Evolutionary conservation across 2,797 vertebrate species (phyloP).

Genomic region (Falco biarmicus): DNA sequence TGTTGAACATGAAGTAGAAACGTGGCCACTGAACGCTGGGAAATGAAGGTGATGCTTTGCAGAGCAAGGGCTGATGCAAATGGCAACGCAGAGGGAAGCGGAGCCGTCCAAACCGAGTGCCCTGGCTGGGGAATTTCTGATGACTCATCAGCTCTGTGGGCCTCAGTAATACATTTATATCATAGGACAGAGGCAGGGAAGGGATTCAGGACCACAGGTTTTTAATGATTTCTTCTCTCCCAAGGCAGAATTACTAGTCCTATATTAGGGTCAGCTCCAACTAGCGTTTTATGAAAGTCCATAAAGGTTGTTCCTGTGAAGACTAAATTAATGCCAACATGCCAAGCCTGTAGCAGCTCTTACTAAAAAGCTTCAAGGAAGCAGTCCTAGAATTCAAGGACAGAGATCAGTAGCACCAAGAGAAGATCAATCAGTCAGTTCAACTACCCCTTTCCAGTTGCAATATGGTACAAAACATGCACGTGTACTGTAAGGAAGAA

Average conservation of each 20-base stretch:
- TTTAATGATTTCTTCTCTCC: background rate
- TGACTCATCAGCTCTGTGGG: background rate
- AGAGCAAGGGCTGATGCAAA: background rate
- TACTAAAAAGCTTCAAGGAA: background rate
- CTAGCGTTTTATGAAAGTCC: background rate
- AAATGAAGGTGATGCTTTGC: background rate
- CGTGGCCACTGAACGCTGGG: background rate
- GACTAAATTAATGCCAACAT: background rate
- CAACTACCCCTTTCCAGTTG: background rate
- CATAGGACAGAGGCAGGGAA: background rate
- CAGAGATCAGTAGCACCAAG: background rate
- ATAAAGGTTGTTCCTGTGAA: background rate
- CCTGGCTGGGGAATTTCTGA: background rate
- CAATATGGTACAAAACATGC: background rate
- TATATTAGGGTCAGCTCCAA: background rate
- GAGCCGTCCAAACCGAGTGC: background rate
- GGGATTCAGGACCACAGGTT: background rate
- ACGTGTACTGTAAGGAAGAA: fast-evolving
- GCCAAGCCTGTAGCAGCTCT: background rate
- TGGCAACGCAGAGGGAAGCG: background rate
- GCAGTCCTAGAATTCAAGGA: background rate
- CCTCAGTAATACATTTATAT: background rate
- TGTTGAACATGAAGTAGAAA: background rate
- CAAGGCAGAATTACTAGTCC: background rate
- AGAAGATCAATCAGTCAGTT: background rate